A percentile compares a stretch with the other conserved stretches of the same genome.
Conservation (phyloP, 2,113 vertebrate species). For the Pterocles orientalis region DNA sequence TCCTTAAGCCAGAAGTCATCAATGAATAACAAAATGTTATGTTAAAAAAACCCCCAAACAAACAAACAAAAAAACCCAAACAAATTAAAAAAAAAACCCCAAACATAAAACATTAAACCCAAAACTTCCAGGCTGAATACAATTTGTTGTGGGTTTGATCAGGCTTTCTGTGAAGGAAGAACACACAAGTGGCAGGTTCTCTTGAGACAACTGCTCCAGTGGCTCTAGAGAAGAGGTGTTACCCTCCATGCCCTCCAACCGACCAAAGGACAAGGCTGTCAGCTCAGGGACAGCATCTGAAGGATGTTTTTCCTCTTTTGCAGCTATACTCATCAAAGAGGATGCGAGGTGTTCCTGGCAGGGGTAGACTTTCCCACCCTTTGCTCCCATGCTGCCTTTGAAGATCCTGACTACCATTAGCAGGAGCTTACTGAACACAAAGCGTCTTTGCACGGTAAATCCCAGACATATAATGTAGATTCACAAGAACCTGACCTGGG, state of each 20-base stretch:
- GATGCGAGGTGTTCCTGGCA: background rate
- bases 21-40: background rate
- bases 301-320: background rate
- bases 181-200: background rate
- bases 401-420: background rate
- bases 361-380: background rate
- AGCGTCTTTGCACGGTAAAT: fast-evolving
- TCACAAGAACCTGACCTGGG: background rate
- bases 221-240: background rate
- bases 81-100: background rate
- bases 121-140: background rate
- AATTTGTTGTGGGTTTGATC: background rate
- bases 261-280: background rate
- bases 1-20: background rate
- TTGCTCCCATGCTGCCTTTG: background rate
- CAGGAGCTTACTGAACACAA: background rate
- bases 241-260: background rate
- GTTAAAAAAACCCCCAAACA: too few relatives aligned
- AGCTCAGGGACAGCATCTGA: background rate
- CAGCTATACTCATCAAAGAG: background rate
- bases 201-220: background rate
- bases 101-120: fast-evolving
- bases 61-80: background rate
- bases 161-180: background rate
- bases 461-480: background rate